phyloP scores from a whole-genome alignment of 2,113 vertebrate genomes.

The Furnarius figulus region DNA sequence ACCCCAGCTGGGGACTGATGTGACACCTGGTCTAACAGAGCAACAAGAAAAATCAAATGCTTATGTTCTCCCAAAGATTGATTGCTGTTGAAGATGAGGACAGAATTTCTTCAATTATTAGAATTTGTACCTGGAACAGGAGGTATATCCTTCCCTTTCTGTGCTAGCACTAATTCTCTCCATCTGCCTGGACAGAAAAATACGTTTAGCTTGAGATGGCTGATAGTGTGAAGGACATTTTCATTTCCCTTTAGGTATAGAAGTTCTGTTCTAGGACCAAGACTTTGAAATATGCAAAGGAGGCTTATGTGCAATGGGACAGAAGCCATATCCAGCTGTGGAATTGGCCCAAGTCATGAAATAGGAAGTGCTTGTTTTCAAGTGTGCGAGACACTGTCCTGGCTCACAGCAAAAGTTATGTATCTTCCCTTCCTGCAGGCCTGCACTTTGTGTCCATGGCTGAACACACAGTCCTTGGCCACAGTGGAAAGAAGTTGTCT shows the following conservation, averaged over 20 bases:
- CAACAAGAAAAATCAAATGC: neutral
- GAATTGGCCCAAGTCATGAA: constrained; percentile 8
- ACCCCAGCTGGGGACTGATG: neutral
- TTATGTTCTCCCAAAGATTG: neutral
- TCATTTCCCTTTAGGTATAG: neutral
- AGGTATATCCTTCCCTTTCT: neutral
- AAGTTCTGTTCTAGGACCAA: neutral
- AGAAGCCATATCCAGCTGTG: constrained; percentile 26
- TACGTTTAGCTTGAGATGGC: neutral
- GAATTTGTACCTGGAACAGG: neutral
- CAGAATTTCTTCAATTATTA: neutral
- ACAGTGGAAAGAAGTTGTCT: neutral
- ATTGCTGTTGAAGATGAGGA: neutral
- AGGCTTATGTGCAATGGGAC: neutral
- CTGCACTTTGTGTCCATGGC: neutral
- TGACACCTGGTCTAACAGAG: neutral
- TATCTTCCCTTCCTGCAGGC: constrained; percentile 39
- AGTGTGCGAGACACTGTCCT: neutral
- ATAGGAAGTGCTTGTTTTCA: constrained; percentile 51
- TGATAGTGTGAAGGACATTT: neutral
- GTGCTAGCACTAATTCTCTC: neutral
- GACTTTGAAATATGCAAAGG: neutral
- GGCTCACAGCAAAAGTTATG: neutral
- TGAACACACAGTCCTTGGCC: constrained; percentile 60
- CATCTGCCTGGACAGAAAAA: neutral